Percentiles rank a stretch among this genome's conserved stretches.
phyloP scores from a whole-genome alignment of 2,113 vertebrate genomes.

The Amblyornis subalaris region DNA sequence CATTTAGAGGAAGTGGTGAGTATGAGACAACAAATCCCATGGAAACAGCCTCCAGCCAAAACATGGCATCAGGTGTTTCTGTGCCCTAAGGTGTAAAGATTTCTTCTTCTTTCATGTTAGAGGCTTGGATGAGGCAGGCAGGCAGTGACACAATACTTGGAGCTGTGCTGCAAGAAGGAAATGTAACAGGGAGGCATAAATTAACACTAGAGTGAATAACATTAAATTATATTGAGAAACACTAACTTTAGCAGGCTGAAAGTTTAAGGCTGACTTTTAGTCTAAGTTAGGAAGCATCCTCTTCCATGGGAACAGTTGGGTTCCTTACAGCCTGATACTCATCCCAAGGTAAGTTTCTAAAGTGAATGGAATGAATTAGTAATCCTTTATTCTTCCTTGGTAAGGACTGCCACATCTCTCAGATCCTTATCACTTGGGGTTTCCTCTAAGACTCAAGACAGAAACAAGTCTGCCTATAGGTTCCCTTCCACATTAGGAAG shows the following conservation, averaged over 20 bases:
- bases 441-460: not conserved
- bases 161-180: not conserved
- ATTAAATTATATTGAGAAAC: not conserved
- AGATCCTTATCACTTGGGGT: not conserved
- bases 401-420: not conserved
- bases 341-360: not conserved
- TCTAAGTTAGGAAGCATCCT: not conserved
- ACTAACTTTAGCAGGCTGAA: not conserved
- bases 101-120: not conserved
- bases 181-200: not conserved
- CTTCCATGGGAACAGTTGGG: not conserved
- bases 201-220: not conserved
- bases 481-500: not conserved
- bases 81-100: not conserved
- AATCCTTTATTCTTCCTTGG: not conserved
- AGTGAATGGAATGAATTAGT: not conserved
- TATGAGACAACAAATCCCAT: not conserved
- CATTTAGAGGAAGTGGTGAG: not conserved
- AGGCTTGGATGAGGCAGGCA: not conserved
- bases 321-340: not conserved
- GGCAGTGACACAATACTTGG: not conserved
- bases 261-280: not conserved
- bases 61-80: not conserved
- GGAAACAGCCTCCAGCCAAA: not conserved
- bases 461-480: not conserved